Base-by-base conservation (phyloP, 2,888 invertebrate genomes). In the Cheilosia pagana region DNA sequence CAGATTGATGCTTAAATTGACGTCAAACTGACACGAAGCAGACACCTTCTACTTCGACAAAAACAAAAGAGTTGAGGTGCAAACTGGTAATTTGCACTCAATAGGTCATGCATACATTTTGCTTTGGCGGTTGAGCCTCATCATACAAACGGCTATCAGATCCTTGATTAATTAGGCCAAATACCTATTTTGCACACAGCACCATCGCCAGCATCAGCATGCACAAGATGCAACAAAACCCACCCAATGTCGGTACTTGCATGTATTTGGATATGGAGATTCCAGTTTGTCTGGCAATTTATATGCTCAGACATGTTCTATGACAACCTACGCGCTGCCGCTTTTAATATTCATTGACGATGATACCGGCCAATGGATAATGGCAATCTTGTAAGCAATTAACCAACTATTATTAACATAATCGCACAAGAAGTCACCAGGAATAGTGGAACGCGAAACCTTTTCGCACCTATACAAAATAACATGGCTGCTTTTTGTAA, bases 211-310 rank as follows among this genome's bases (percentile, higher is more conserved):
- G 7, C 50, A 45, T 19, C n/a, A n/a, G n/a, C n/a, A n/a, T n/a
- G 50, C 45, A 0, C 35, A 50, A 50, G 23, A 43, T 14, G 53
- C 21, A 43, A 3, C 25, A 23, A 52, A 53, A 60, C 60, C 52
- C 59, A 65, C 31, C 62, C 21, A 63, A 19, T 23, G 6, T 57
- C 14, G 12, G 5, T 12, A 14, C 3, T 12, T 35, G 12, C 28
- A 28, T 7, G 28, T 8, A 8, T 2, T n/a, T n/a, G n/a, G n/a
- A 48, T 14, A 55, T 52, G 62, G 39, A 60, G 65, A 71, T 74
- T 78, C 78, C 74, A 79, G 83, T 83, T 83, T 83, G 78, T 78
- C 83, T 83, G 67, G 52, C 78, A 83, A 63, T 72, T 82, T 74
- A 53, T 57, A 63, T 52, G 43, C 59, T 23, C 35, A 72, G 67